These are phyloP conservation scores for Ceratitis capitata DNA, from an alignment of 1,140 invertebrate genomes.

Conservation along the genomic window DNA sequence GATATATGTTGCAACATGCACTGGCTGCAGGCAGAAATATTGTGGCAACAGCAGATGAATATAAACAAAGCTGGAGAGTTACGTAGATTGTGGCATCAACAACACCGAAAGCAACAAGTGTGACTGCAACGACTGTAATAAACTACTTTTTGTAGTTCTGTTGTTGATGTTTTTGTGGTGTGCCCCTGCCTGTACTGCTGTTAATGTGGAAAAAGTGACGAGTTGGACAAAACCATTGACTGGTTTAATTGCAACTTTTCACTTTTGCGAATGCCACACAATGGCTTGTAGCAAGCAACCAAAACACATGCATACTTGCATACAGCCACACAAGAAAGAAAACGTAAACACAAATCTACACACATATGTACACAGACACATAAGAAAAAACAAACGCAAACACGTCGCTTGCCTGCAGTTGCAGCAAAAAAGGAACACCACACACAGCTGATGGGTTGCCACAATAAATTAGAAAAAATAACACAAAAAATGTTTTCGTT, in stretches of 20 bases:
- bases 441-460: too few relatives aligned
- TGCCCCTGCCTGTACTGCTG: too few relatives aligned
- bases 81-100: neutral
- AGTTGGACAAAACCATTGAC: constrained; percentile 41
- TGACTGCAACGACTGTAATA: neutral
- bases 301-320: too few relatives aligned
- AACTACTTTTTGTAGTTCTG: neutral
- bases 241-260: constrained; percentile 47
- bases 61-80: too few relatives aligned
- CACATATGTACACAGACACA: too few relatives aligned
- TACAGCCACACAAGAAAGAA: too few relatives aligned
- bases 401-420: too few relatives aligned
- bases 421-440: too few relatives aligned
- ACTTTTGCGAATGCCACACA: constrained; percentile 42
- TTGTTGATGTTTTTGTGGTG: neutral
- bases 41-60: neutral
- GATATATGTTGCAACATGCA: constrained; percentile 17
- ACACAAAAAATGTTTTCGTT: too few relatives aligned
- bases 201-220: constrained; percentile 23
- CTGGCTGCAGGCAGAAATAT: constrained; percentile 3
- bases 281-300: neutral
- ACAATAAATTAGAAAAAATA: too few relatives aligned
- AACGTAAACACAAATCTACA: neutral
- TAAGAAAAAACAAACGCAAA: too few relatives aligned
- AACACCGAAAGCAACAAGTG: neutral